phyloP scores from a whole-genome alignment of 2,888 invertebrate species.

The Tinea semifulvella region DNA sequence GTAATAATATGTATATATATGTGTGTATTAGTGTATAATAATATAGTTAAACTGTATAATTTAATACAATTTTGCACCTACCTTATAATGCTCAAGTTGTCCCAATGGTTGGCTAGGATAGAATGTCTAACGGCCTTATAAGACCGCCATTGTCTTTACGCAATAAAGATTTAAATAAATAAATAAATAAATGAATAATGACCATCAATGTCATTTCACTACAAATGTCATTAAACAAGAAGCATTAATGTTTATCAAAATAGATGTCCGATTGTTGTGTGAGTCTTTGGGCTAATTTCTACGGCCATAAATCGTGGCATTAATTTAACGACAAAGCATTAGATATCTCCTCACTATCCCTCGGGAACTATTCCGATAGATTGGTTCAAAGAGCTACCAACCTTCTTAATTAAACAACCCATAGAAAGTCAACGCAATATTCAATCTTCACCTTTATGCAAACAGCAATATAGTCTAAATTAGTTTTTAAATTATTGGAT shows the following conservation, averaged over 20 bases:
- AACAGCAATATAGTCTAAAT: conserved; percentile 2
- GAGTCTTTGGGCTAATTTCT: conserved; percentile 40
- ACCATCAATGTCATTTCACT: background rate
- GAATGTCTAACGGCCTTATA: too few relatives aligned
- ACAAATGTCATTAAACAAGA: background rate
- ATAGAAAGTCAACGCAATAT: background rate
- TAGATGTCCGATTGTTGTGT: conserved; percentile 11
- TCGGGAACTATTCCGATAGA: conserved; percentile 69
- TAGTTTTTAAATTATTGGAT: background rate
- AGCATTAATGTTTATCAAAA: conserved; percentile 2
- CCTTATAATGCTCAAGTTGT: background rate
- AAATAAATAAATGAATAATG: too few relatives aligned
- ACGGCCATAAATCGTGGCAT: conserved; percentile 61
- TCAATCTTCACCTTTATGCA: background rate
- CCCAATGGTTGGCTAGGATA: too few relatives aligned
- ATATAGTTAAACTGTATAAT: too few relatives aligned
- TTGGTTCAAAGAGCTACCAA: conserved; percentile 59
- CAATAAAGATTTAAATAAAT: too few relatives aligned
- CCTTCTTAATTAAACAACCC: conserved; percentile 14
- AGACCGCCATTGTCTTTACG: too few relatives aligned
- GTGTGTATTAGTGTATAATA: too few relatives aligned
- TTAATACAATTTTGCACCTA: too few relatives aligned
- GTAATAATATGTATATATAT: too few relatives aligned
- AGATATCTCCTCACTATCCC: conserved; percentile 52
- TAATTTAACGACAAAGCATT: conserved; percentile 65